Base-by-base conservation (phyloP, 2,888 invertebrate genomes). In the Platycnemis pennipes region DNA sequence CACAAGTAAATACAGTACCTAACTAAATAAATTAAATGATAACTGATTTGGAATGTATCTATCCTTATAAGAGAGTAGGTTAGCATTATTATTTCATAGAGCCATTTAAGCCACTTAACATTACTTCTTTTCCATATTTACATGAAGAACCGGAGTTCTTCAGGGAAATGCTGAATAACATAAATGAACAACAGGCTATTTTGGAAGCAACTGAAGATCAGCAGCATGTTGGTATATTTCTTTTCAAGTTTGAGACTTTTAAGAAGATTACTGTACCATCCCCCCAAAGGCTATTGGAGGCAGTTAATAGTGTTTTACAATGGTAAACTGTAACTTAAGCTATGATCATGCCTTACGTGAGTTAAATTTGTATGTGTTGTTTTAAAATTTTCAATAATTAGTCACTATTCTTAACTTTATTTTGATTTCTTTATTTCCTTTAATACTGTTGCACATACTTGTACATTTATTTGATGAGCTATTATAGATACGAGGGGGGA, bases 111-210 rank as follows among this genome's bases (percentile, higher is more conserved):
- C 1, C 7, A 53, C 16, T 16, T 31, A 88, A 44, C 1, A 22
- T 53, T 53, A 3, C 16, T 85, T 94, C 46, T 45, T 53, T 63
- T 69, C 26, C 46, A 26, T 88, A n/a, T 94, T 91, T 91, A 8
- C 94, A 19, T 94, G 53, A 94, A 95, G 95, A 95, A 49, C 49
- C 94, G 45, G 94, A 94, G 22, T 56, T 77, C 31, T 95, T 69
- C 44, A 53, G 94, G 46, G 56, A 53, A 37, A 44, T 94, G 87
- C 87, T 94, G n/a, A 46, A 46, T 7, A 86, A 94, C 85, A 42
- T 94, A 11, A 13, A 45, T n/a, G 69, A 94, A 11, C 94, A 94
- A 94, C 49, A 86, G 46, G 22, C 49, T 44, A 31, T 86, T 31
- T 26, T 94, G 37, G 86, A 85, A 31, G 77, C 49, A 11, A 86